Percentiles rank a stretch among this genome's conserved stretches.
These are phyloP conservation scores for Xenopus borealis DNA, from an alignment of 2,113 vertebrate species.

Conservation along the genomic window DNA sequence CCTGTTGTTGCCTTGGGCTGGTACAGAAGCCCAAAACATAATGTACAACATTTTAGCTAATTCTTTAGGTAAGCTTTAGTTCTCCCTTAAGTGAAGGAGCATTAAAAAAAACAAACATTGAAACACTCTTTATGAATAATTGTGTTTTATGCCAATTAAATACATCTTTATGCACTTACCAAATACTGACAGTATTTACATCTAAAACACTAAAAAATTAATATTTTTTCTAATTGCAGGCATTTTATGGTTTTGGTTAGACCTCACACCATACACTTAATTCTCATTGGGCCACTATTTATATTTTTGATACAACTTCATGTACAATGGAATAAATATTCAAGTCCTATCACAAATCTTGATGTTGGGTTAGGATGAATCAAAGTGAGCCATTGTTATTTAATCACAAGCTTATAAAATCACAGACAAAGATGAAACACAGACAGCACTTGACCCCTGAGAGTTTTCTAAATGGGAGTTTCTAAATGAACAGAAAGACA, in stretches of 20 bases:
- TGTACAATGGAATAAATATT: slow-evolving; percentile 6
- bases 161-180: no score
- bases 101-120: no score
- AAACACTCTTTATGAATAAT: no score
- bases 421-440: slow-evolving; percentile 21
- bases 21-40: no score
- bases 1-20: no score
- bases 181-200: no score
- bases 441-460: slow-evolving; percentile 20
- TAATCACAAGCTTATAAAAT: slow-evolving; percentile 20
- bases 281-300: slow-evolving; percentile 6
- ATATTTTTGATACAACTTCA: slow-evolving; percentile 9
- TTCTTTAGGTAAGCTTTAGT: no score
- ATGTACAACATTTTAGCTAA: no score
- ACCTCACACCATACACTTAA: not conserved
- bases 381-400: slow-evolving; percentile 17
- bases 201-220: not conserved
- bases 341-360: not conserved
- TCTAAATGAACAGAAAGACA: slow-evolving; percentile 14
- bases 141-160: no score
- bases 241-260: slow-evolving; percentile 8
- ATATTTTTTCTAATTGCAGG: not conserved
- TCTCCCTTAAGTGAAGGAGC: no score
- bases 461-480: slow-evolving; percentile 10
- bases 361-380: slow-evolving; percentile 2